These are phyloP conservation scores for Callopanchax toddi DNA, from an alignment of 2,113 vertebrate genomes.

Conservation along the genomic window DNA sequence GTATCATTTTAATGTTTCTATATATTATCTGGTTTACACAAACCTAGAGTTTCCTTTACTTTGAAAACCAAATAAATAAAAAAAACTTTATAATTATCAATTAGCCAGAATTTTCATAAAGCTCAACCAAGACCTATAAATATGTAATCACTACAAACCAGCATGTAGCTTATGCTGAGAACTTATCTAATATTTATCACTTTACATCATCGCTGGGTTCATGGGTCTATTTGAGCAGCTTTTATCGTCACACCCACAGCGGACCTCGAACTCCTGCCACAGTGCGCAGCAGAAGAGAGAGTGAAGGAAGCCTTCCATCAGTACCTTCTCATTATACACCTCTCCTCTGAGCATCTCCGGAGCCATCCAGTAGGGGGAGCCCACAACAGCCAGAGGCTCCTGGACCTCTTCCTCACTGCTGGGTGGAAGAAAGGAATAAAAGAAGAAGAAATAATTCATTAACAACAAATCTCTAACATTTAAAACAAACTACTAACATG, in stretches of 20 bases:
- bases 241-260: slow-evolving; percentile 20
- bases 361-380: slow-evolving; percentile 98
- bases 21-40: background rate
- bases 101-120: slow-evolving; percentile 6
- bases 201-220: background rate
- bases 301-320: slow-evolving; percentile 1
- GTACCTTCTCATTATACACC: slow-evolving; percentile 95
- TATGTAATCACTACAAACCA: slow-evolving; percentile 34
- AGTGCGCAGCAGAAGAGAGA: slow-evolving; percentile 9
- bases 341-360: slow-evolving; percentile 93
- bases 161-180: background rate
- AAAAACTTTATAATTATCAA: too few species aligned
- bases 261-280: slow-evolving; percentile 44
- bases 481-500: background rate
- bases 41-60: background rate
- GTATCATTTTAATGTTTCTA: background rate
- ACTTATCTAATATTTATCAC: slow-evolving; percentile 42
- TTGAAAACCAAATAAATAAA: too few species aligned
- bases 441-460: background rate
- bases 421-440: background rate
- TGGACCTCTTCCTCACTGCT: slow-evolving; percentile 85
- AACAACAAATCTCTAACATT: background rate
- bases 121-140: background rate
- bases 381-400: slow-evolving; percentile 90
- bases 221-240: slow-evolving; percentile 4